phyloP scores from a whole-genome alignment of 2,113 vertebrate genomes.

The Hyperoodon ampullatus region DNA sequence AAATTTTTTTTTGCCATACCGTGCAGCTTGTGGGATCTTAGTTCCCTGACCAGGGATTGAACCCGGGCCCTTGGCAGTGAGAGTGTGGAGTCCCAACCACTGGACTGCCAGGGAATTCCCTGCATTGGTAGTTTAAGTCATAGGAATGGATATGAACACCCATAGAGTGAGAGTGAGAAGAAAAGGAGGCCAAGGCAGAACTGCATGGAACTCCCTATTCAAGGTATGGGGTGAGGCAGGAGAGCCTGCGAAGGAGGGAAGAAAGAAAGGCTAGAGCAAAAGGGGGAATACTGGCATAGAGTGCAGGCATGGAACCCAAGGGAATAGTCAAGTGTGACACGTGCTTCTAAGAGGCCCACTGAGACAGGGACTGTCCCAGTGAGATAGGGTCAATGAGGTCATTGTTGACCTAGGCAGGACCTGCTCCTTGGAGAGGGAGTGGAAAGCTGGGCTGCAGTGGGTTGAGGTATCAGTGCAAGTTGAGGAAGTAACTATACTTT shows the following conservation, averaged over 20 bases:
- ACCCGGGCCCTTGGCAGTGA: neutral
- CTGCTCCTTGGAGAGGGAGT: neutral
- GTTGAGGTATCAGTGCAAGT: neutral
- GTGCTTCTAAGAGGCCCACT: neutral
- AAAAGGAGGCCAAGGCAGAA: neutral
- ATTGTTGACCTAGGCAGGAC: neutral
- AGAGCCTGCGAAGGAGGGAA: neutral
- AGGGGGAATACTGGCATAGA: neutral
- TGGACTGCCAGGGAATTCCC: neutral
- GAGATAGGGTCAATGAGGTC: neutral
- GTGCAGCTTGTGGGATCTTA: neutral
- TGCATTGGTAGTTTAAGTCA: neutral
- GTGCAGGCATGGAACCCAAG: neutral
- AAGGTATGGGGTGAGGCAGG: neutral
- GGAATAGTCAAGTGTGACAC: neutral
- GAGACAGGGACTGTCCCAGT: neutral
- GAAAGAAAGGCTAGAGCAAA: neutral
- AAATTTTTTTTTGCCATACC: neutral
- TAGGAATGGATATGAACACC: neutral
- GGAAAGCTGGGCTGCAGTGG: neutral
- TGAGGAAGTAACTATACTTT: conserved; percentile 21
- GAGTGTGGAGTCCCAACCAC: neutral
- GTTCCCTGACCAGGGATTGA: neutral
- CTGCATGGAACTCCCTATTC: neutral
- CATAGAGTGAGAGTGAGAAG: neutral